Evolutionary conservation across 2,113 vertebrate species (phyloP).

Genomic region (Tapirus terrestris): DNA sequence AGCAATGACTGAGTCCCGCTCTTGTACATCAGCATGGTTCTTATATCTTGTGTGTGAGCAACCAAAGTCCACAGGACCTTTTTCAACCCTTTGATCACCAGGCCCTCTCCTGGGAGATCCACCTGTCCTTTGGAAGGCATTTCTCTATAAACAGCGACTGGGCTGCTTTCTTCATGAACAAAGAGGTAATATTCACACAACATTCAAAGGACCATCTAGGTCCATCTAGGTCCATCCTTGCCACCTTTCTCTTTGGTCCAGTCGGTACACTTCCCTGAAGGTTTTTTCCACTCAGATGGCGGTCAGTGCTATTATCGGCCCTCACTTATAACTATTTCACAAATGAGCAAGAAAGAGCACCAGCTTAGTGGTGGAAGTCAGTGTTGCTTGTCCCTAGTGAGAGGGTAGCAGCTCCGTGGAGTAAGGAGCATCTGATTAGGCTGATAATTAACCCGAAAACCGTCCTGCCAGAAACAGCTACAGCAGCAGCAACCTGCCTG

Average conservation of each 20-base stretch:
- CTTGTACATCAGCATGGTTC: background rate
- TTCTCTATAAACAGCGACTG: background rate
- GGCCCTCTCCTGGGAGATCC: background rate
- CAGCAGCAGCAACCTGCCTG: background rate
- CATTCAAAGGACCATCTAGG: background rate
- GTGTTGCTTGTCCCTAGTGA: background rate
- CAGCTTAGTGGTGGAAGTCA: background rate
- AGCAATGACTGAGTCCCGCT: background rate
- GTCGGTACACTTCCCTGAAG: background rate
- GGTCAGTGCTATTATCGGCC: background rate
- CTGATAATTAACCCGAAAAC: conserved; percentile 13
- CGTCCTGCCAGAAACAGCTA: background rate
- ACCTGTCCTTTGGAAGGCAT: background rate
- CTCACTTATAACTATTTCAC: background rate
- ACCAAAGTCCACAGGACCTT: background rate
- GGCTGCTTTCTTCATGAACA: conserved; percentile 15
- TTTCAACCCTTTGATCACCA: background rate
- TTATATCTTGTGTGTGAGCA: background rate
- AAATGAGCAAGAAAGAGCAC: background rate
- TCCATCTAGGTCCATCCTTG: background rate
- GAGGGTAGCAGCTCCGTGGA: background rate
- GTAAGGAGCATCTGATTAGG: background rate
- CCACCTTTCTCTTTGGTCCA: background rate
- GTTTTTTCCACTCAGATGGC: background rate
- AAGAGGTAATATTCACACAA: background rate